phyloP scores from a whole-genome alignment of 2,888 invertebrate species.

The Cosmopolites sordidus region DNA sequence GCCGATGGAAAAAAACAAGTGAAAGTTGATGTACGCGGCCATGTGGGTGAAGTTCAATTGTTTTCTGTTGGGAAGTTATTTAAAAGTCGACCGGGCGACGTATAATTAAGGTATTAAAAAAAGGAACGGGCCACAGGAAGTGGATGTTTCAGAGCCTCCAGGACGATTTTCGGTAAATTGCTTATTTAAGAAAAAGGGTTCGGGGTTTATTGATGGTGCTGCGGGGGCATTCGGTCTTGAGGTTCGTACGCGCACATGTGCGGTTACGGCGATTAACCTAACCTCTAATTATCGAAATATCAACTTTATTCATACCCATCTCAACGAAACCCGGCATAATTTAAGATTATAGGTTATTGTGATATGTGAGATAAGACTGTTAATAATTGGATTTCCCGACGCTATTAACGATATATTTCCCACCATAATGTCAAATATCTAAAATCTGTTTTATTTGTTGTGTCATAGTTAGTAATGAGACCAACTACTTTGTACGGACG shows the following conservation, averaged over 20 bases:
- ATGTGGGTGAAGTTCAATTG: slow-evolving; percentile 41
- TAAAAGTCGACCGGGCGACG: slow-evolving; percentile 33
- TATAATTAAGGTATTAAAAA: slow-evolving; percentile 40
- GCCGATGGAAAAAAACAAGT: slow-evolving; percentile 32
- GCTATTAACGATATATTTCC: too few species aligned
- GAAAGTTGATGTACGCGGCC: slow-evolving; percentile 33
- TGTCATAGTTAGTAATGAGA: too few species aligned
- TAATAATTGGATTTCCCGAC: too few species aligned
- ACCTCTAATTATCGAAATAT: neutral
- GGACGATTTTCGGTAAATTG: slow-evolving; percentile 22
- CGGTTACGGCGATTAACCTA: neutral
- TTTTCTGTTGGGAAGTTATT: slow-evolving; percentile 39
- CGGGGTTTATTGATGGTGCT: slow-evolving; percentile 4
- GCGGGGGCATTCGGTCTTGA: too few species aligned
- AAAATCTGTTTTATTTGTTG: too few species aligned
- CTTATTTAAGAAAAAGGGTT: slow-evolving; percentile 26
- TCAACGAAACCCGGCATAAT: too few species aligned
- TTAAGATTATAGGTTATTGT: too few species aligned
- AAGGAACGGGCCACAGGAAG: slow-evolving; percentile 28
- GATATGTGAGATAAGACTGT: too few species aligned
- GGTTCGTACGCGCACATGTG: neutral
- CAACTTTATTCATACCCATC: neutral
- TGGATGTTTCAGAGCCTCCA: slow-evolving; percentile 20
- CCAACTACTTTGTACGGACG: too few species aligned
- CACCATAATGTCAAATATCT: too few species aligned